These are phyloP conservation scores for Lepidothrix coronata DNA, from an alignment of 2,113 vertebrate species.

Conservation along the genomic window DNA sequence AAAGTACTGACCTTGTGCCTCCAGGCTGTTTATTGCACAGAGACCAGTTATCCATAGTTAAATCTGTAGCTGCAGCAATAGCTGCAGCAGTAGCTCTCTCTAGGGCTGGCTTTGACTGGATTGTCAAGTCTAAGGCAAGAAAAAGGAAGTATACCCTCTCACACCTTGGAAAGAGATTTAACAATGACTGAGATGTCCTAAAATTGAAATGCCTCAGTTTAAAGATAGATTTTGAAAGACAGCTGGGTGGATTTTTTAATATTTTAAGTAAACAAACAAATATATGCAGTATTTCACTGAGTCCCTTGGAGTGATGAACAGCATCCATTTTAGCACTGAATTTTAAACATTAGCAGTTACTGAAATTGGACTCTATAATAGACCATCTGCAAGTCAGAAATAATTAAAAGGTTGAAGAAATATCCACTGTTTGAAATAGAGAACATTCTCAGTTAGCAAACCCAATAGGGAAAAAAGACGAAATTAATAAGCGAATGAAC, in stretches of 20 bases:
- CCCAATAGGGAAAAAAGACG: neutral
- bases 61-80: neutral
- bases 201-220: neutral
- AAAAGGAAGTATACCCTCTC: neutral
- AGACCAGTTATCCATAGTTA: neutral
- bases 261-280: neutral
- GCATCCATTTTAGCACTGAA: neutral
- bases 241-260: neutral
- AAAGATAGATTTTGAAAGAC: neutral
- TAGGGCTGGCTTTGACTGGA: neutral
- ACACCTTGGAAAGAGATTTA: neutral
- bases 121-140: neutral
- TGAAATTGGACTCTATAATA: neutral
- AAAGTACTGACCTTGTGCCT: neutral
- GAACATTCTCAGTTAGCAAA: neutral
- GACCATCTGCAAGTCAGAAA: neutral
- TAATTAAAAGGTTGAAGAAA: neutral
- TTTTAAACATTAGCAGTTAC: neutral
- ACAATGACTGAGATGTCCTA: neutral
- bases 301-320: neutral
- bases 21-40: neutral
- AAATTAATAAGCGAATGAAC: neutral
- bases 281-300: neutral
- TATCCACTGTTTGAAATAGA: neutral
- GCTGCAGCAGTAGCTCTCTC: neutral